Conservation (phyloP, 2,113 vertebrate genomes). For the Nibea coibor region DNA sequence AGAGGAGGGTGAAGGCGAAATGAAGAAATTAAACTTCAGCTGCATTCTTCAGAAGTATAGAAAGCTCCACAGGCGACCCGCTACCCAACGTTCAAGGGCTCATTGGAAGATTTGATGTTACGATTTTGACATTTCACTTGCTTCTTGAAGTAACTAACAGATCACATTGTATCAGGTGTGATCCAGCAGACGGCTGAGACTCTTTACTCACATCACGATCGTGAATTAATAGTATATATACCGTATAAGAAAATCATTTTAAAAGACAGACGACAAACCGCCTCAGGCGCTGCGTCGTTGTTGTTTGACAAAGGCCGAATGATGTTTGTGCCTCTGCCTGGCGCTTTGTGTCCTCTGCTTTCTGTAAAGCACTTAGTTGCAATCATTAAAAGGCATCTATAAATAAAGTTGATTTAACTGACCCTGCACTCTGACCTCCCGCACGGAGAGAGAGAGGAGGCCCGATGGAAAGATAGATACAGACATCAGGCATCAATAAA, state of each 20-base stretch:
- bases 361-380: slow-evolving; percentile 40
- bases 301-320: neutral
- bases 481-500: slow-evolving; percentile 48
- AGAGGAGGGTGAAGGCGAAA: too few relatives aligned
- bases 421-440: slow-evolving; percentile 44
- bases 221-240: neutral
- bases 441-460: neutral
- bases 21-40: too few relatives aligned
- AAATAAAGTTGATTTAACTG: slow-evolving; percentile 48
- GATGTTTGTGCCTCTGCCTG: too few relatives aligned
- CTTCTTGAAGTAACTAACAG: neutral
- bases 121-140: too few relatives aligned
- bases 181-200: neutral
- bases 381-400: slow-evolving; percentile 57
- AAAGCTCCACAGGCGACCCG: too few relatives aligned
- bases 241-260: neutral
- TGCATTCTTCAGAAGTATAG: too few relatives aligned
- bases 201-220: neutral
- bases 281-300: neutral
- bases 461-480: slow-evolving; percentile 57
- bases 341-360: neutral
- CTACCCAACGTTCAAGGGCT: too few relatives aligned
- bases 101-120: too few relatives aligned
- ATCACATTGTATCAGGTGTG: too few relatives aligned
- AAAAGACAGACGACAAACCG: neutral